Evolutionary conservation across 2,888 invertebrate genomes (phyloP).

Genomic region (Ariolimax columbianus): DNA sequence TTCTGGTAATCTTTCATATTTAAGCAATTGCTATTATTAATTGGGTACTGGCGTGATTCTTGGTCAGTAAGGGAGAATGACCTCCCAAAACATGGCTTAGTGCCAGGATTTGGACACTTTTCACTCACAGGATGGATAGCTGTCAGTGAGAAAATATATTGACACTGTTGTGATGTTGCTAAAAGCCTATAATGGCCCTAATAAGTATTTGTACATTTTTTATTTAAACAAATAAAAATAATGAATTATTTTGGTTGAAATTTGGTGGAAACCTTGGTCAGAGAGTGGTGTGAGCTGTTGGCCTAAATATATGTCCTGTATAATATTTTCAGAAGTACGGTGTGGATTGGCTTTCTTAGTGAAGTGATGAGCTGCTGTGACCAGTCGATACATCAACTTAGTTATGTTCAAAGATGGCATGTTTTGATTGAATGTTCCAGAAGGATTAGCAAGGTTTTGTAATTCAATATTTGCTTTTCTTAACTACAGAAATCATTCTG

Average conservation of each 20-base stretch:
- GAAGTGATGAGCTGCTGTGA: constrained; percentile 20
- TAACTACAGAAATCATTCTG: constrained; percentile 36
- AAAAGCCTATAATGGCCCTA: not conserved
- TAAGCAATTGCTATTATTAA: not conserved
- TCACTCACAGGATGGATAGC: not conserved
- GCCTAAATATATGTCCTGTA: constrained; percentile 21
- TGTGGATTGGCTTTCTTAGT: constrained; percentile 44
- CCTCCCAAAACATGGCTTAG: not conserved
- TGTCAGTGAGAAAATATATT: not conserved
- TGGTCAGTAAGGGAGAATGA: not conserved
- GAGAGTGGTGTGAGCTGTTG: not conserved
- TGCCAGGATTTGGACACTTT: not conserved
- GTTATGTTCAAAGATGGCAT: constrained; percentile 32
- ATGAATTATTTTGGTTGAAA: not conserved
- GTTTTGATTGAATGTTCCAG: constrained; percentile 20
- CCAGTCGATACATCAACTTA: not conserved
- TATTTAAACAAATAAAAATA: not conserved
- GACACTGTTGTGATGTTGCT: not conserved
- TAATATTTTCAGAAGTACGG: constrained; percentile 42
- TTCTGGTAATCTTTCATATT: not conserved
- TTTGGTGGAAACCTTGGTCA: not conserved
- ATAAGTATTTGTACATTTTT: not conserved
- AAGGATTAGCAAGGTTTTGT: constrained; percentile 17
- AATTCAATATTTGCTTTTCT: constrained; percentile 20
- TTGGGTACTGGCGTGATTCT: not conserved